Evolutionary conservation across 1,140 invertebrate genomes (phyloP).

Genomic region (Drosophila ohnishii): DNA sequence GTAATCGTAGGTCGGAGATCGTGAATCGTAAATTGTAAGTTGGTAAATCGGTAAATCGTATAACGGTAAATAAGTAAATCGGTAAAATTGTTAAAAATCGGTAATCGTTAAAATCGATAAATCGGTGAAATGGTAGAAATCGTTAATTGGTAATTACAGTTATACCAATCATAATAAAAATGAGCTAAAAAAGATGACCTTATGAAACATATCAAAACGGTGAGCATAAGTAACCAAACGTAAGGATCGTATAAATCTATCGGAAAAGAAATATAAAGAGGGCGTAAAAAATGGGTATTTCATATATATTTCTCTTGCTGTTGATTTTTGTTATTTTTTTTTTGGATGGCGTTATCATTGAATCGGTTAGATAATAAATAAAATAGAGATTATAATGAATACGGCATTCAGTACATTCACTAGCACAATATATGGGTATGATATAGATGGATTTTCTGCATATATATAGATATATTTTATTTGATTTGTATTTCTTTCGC

Average conservation of each 20-base stretch:
- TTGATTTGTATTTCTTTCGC: conserved; percentile 36
- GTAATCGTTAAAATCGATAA: conserved; percentile 15
- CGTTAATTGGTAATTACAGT: conserved; percentile 19
- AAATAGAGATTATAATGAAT: conserved; percentile 81
- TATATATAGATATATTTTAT: conserved; percentile 29
- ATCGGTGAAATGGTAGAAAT: conserved; percentile 11
- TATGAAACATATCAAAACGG: conserved; percentile 49
- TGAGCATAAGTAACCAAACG: conserved; percentile 43
- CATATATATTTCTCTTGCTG: conserved; percentile 42
- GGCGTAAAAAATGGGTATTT: conserved; percentile 24
- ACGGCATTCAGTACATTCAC: conserved; percentile 83
- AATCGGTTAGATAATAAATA: conserved; percentile 83
- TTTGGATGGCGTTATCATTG: conserved; percentile 57
- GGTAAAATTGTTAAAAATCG: conserved; percentile 9
- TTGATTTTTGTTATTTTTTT: conserved; percentile 71
- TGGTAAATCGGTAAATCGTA: conserved; percentile 7
- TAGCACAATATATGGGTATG: conserved; percentile 81
- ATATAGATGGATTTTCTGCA: conserved; percentile 67
- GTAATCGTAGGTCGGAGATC: conserved; percentile 4
- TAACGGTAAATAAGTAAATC: conserved; percentile 9
- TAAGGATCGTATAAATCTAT: conserved; percentile 22
- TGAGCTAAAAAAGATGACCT: conserved; percentile 27
- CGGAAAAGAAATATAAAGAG: conserved; percentile 20
- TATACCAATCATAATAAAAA: conserved; percentile 38
- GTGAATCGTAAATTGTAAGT: conserved; percentile 9